Base-by-base conservation (phyloP, 2,113 vertebrate species). In the Camelus dromedarius region DNA sequence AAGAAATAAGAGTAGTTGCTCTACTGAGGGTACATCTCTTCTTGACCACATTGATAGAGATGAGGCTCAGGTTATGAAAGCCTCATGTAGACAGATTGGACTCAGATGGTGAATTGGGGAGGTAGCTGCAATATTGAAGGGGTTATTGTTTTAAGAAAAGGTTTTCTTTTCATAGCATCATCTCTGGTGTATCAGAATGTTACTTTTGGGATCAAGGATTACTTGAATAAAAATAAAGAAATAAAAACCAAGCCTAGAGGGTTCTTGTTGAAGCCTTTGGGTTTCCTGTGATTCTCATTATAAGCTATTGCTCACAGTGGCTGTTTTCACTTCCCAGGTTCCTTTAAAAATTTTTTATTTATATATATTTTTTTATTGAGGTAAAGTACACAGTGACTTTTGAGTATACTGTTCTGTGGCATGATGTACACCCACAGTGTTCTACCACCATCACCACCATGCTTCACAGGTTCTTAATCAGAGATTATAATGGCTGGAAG, bases 211-310 rank as follows among this genome's bases (percentile, higher is more conserved):
- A 90, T 82, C 62, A 73, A 69, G n/a, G 69, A 81, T 35, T 84
- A 26, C 84, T 87, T 96, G 75, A 94, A 95, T 96, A 67, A 96
- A 97, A 95, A 93, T 18, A 93, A 95, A 86, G 26, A 95, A 88
- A 69, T 13, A 73, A 83, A 93, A 67, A 46, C 28, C 54, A 97
- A 93, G 62, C 38, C 52, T 66, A 88, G 60, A 85, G 89, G 69
- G 30, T 48, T 88, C 52, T 72, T 60, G 52, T 89, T 66, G 73
- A 92, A 92, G 52, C 8, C 19, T 93, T 90, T 69, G 66, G 58
- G 50, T 88, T 93, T 84, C 15, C 66, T 77, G 18, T 4, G 54
- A 58, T 81, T 96, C 66, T 91, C 89, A 88, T 86, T 92, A 56
- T 72, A 56, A 92, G 69, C 76, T 89, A 14, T 46, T 92, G 54